Conservation (phyloP, 2,113 vertebrate genomes). For the Hemiprocne comata region DNA sequence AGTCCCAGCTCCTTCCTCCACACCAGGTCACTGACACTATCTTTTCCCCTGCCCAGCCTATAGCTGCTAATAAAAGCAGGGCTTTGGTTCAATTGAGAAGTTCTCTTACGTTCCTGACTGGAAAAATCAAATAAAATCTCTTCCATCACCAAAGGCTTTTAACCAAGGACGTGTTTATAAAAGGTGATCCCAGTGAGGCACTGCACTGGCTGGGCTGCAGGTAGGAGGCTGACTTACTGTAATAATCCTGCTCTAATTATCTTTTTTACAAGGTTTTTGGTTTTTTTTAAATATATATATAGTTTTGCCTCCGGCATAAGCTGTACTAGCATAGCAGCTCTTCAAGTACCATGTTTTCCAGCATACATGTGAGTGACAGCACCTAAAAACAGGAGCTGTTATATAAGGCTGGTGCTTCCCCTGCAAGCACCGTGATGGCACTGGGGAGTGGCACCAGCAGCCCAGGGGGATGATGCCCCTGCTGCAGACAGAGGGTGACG, state of each 20-base stretch:
- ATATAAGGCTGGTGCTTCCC: neutral
- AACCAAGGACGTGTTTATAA: neutral
- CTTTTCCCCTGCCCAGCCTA: neutral
- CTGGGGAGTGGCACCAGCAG: neutral
- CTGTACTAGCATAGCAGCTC: slow-evolving; percentile 30
- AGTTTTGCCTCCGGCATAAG: slow-evolving; percentile 35
- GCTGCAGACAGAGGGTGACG: neutral
- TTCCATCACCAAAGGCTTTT: neutral
- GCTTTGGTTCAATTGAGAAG: neutral
- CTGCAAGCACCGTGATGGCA: fast-evolving
- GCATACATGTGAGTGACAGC: neutral
- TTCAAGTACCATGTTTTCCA: slow-evolving; percentile 15
- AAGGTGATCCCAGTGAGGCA: neutral
- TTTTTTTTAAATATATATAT: neutral
- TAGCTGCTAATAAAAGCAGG: neutral
- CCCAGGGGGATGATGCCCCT: fast-evolving
- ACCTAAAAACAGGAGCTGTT: slow-evolving; percentile 35
- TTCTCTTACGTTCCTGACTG: neutral
- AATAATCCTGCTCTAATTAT: slow-evolving; percentile 25
- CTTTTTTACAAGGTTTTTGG: neutral
- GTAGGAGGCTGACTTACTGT: neutral
- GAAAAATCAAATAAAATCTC: neutral
- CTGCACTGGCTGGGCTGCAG: neutral
- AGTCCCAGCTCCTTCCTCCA: neutral
- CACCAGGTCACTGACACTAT: fast-evolving